phyloP scores from a whole-genome alignment of 30 jellyfish, hydroid and myxozoan species.

The Cassiopea xamachana region DNA sequence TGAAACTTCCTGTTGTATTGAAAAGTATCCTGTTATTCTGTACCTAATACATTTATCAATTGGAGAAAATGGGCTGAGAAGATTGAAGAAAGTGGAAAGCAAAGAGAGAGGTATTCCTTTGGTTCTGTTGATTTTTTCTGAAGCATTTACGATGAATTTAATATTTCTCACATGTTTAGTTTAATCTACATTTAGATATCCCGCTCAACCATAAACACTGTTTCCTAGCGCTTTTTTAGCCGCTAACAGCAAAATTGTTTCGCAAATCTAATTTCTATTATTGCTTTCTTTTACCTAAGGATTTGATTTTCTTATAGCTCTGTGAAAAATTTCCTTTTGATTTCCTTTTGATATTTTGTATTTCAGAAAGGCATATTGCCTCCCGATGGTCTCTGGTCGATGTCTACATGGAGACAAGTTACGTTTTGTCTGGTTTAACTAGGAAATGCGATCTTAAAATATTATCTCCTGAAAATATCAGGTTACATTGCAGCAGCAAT shows the following conservation, averaged over 20 bases:
- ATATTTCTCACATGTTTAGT: too few species aligned
- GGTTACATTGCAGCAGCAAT: neutral
- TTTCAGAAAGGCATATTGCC: constrained; percentile 5
- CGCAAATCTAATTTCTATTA: too few species aligned
- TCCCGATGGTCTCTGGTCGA: constrained; percentile 78
- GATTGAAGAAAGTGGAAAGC: constrained; percentile 16
- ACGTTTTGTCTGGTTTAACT: constrained; percentile 82
- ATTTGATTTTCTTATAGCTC: too few species aligned
- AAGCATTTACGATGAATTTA: too few species aligned
- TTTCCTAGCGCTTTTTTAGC: too few species aligned
- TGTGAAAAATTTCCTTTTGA: too few species aligned
- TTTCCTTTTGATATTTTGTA: too few species aligned
- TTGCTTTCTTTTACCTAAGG: too few species aligned
- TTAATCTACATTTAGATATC: too few species aligned
- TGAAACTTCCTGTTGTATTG: constrained; percentile 24
- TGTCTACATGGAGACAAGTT: constrained; percentile 78
- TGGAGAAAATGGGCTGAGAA: constrained; percentile 85
- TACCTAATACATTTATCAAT: constrained; percentile 76
- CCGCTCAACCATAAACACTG: too few species aligned
- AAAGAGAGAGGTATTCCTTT: constrained; percentile 5
- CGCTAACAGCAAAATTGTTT: too few species aligned
- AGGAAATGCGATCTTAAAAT: constrained; percentile 46
- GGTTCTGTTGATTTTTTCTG: too few species aligned
- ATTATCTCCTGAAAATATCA: constrained; percentile 7
- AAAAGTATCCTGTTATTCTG: constrained; percentile 64